Evolutionary conservation across 2,888 invertebrate species (phyloP).

Genomic region (Ennomos quercinarius): DNA sequence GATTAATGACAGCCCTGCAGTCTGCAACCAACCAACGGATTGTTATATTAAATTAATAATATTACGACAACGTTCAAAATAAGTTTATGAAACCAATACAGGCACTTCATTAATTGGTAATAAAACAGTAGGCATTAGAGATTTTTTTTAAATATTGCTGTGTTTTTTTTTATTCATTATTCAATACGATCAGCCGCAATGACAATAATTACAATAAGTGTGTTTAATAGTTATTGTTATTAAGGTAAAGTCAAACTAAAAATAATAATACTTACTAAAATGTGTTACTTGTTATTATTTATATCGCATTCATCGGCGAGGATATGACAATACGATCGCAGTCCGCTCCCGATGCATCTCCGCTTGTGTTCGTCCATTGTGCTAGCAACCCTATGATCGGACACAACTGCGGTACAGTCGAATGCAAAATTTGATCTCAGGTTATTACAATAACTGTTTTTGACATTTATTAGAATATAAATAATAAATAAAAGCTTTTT

Average conservation of each 20-base stretch:
- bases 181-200: no score
- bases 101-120: no score
- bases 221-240: no score
- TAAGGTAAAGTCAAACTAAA: no score
- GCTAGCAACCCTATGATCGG: neutral
- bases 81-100: no score
- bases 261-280: neutral
- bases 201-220: no score
- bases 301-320: neutral
- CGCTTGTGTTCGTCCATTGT: slow-evolving; percentile 10
- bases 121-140: no score
- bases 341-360: neutral
- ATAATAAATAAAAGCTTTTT: no score
- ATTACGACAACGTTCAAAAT: no score
- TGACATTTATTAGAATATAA: neutral
- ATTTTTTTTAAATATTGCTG: no score
- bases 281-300: slow-evolving; percentile 1
- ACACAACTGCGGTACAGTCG: slow-evolving; percentile 5
- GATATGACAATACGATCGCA: neutral
- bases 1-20: slow-evolving; percentile 40
- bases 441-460: neutral
- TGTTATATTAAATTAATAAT: neutral
- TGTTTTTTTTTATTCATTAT: no score
- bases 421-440: neutral
- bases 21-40: slow-evolving; percentile 16